A percentile compares a stretch with the other conserved stretches of the same genome.
Evolutionary conservation across 2,888 invertebrate genomes (phyloP).

Genomic region (Phrixothrix hirtus): DNA sequence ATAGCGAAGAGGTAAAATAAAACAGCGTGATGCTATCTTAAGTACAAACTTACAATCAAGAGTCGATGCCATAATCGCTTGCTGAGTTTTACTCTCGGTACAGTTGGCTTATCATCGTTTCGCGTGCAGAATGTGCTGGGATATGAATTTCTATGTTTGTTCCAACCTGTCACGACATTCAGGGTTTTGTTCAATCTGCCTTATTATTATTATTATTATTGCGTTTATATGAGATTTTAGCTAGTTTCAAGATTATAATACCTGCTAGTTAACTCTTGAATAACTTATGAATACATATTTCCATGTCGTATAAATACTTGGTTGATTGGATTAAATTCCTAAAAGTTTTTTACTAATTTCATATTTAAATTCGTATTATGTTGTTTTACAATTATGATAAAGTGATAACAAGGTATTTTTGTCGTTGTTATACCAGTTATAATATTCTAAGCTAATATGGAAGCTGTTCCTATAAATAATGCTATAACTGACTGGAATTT

Average conservation of each 20-base stretch:
- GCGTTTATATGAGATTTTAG: conserved; percentile 22
- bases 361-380: too few relatives aligned
- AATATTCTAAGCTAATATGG: too few relatives aligned
- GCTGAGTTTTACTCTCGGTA: conserved; percentile 14
- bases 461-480: too few relatives aligned
- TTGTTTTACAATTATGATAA: too few relatives aligned
- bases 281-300: conserved; percentile 6
- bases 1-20: conserved; percentile 39
- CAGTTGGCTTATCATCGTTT: conserved; percentile 26
- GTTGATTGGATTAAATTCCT: too few relatives aligned
- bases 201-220: conserved; percentile 27
- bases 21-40: conserved; percentile 39
- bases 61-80: conserved; percentile 26
- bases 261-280: conserved; percentile 17
- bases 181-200: conserved; percentile 25
- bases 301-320: too few relatives aligned
- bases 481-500: too few relatives aligned
- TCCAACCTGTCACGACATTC: conserved; percentile 29
- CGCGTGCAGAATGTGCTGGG: conserved; percentile 36
- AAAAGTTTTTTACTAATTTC: too few relatives aligned
- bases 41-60: conserved; percentile 41
- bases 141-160: conserved; percentile 37
- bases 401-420: too few relatives aligned
- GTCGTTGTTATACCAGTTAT: too few relatives aligned
- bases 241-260: conserved; percentile 20